Percentiles rank a stretch among this genome's conserved stretches.
phyloP scores from a whole-genome alignment of 1,140 invertebrate species.

The Sminthurinus signatus region DNA sequence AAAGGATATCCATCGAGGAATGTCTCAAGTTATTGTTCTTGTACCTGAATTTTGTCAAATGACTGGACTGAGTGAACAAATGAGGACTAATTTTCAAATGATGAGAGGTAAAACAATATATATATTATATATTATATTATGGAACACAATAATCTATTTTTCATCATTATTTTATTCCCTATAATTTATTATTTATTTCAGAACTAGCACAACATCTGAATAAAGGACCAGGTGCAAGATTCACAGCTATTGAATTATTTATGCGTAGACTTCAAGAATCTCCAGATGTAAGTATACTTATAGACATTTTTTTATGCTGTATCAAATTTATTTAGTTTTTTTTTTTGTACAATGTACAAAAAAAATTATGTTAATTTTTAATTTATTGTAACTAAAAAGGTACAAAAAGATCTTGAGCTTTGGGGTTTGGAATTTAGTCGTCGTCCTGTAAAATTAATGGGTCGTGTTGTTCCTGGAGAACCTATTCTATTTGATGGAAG shows the following conservation, averaged over 20 bases:
- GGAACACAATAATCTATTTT: no score
- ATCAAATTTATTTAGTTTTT: neutral
- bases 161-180: no score
- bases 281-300: neutral
- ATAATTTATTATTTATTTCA: no score
- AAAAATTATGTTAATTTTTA: neutral
- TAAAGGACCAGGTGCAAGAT: slow-evolving; percentile 46
- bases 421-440: slow-evolving; percentile 22
- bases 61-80: slow-evolving; percentile 41
- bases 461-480: slow-evolving; percentile 20
- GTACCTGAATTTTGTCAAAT: slow-evolving; percentile 45
- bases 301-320: neutral
- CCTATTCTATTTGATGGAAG: slow-evolving; percentile 17
- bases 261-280: slow-evolving; percentile 27
- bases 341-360: neutral
- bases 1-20: slow-evolving; percentile 16
- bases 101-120: slow-evolving; percentile 42
- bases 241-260: slow-evolving; percentile 41
- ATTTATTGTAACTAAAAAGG: neutral
- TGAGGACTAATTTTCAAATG: slow-evolving; percentile 42
- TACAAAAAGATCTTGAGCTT: slow-evolving; percentile 12
- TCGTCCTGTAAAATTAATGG: slow-evolving; percentile 3
- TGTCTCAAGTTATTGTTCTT: slow-evolving; percentile 25
- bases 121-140: no score
- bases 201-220: slow-evolving; percentile 45